phyloP scores from a whole-genome alignment of 2,888 invertebrate species.

The Leptopilina myrica region DNA sequence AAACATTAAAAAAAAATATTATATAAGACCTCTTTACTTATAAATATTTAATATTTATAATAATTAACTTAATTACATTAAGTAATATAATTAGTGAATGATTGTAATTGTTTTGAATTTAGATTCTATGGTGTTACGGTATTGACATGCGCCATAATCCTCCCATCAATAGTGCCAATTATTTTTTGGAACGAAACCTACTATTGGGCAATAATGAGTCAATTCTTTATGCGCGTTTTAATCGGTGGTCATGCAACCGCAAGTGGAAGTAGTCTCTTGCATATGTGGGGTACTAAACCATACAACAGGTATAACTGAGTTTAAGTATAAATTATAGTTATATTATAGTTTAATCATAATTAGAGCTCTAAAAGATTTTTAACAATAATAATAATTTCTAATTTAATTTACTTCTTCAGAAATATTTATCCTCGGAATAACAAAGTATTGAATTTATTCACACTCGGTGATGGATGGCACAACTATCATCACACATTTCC shows the following conservation, averaged over 20 bases:
- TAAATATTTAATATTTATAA: too few relatives aligned
- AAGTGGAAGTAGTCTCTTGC: neutral
- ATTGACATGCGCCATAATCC: neutral
- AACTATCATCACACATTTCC: conserved; percentile 3
- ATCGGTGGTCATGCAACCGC: neutral
- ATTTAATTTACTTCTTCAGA: neutral
- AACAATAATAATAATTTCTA: too few relatives aligned
- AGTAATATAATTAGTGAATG: too few relatives aligned
- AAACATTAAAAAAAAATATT: too few relatives aligned
- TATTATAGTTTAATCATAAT: too few relatives aligned
- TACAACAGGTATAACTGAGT: neutral
- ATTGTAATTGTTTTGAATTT: too few relatives aligned
- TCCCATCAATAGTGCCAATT: neutral
- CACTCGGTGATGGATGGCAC: conserved; percentile 2
- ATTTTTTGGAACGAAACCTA: neutral
- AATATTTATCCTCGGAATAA: neutral
- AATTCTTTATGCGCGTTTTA: neutral
- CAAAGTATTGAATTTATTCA: neutral
- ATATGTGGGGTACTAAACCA: conserved; percentile 1
- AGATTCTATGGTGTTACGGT: neutral
- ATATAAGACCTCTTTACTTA: too few relatives aligned
- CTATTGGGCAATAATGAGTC: neutral
- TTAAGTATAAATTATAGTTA: neutral
- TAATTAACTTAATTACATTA: too few relatives aligned
- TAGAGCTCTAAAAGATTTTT: too few relatives aligned